Conservation (phyloP, 2,888 invertebrate species). For the Lycia hirtaria region DNA sequence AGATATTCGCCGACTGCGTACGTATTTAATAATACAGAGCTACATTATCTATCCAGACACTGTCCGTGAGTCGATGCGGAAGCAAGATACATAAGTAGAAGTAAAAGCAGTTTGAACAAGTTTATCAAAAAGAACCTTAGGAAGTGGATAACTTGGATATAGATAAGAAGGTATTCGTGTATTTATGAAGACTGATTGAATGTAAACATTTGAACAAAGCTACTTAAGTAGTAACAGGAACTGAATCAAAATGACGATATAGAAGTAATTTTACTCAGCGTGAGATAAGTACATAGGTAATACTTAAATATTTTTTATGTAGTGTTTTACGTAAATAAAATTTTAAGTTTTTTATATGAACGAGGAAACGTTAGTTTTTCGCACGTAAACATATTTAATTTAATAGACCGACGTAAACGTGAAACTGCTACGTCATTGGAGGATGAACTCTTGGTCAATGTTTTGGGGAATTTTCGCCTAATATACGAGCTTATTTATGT, state of each 20-base stretch:
- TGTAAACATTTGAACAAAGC: not conserved
- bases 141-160: constrained; percentile 14
- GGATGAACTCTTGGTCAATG: not conserved
- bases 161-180: constrained; percentile 7
- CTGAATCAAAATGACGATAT: not conserved
- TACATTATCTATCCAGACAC: not conserved
- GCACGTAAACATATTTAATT: not conserved
- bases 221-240: constrained; percentile 1
- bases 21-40: not conserved
- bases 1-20: not conserved
- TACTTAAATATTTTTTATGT: not conserved
- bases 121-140: constrained; percentile 12
- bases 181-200: constrained; percentile 2
- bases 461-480: not conserved
- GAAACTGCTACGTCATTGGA: constrained; percentile 8
- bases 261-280: not conserved
- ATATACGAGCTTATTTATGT: not conserved
- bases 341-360: constrained; percentile 15
- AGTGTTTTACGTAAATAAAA: not conserved
- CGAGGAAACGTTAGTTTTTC: constrained; percentile 11
- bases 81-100: constrained; percentile 22
- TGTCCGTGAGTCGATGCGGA: constrained; percentile 30
- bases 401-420: not conserved
- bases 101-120: constrained; percentile 29
- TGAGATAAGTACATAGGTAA: not conserved